Conservation (phyloP, 2,113 vertebrate genomes). For the Hoplias malabaricus region DNA sequence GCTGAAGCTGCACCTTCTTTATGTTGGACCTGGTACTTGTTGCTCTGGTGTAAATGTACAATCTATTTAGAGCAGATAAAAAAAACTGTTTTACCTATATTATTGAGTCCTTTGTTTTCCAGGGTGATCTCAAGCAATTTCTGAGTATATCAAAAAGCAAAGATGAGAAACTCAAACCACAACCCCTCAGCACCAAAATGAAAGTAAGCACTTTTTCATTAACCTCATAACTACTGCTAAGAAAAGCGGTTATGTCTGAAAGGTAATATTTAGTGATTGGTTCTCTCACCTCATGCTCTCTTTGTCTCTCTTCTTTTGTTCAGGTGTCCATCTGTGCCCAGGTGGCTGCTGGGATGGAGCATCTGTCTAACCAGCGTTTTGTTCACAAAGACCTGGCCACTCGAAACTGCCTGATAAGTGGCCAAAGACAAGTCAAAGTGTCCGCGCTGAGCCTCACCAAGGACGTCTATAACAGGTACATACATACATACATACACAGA, state of each 20-base stretch:
- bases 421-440: conserved; percentile 90
- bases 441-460: conserved; percentile 92
- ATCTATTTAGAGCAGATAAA: background rate
- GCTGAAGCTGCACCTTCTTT: no score
- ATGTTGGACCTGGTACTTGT: no score
- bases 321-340: conserved; percentile 91
- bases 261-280: background rate
- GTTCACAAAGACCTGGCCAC: conserved; percentile 95
- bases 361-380: conserved; percentile 90
- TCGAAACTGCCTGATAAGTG: conserved; percentile 91
- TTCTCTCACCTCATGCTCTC: background rate
- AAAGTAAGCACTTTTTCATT: conserved; percentile 77
- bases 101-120: background rate
- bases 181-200: conserved; percentile 90
- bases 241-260: background rate
- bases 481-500: background rate
- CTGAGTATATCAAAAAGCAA: conserved; percentile 93
- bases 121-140: conserved; percentile 98
- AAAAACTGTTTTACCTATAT: background rate
- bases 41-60: no score
- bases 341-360: conserved; percentile 95
- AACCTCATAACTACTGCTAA: no score
- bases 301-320: background rate
- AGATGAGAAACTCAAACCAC: conserved; percentile 90
- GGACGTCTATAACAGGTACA: conserved; percentile 95